Conservation (phyloP, 2,113 vertebrate genomes). For the Psephotus haematonotus region DNA sequence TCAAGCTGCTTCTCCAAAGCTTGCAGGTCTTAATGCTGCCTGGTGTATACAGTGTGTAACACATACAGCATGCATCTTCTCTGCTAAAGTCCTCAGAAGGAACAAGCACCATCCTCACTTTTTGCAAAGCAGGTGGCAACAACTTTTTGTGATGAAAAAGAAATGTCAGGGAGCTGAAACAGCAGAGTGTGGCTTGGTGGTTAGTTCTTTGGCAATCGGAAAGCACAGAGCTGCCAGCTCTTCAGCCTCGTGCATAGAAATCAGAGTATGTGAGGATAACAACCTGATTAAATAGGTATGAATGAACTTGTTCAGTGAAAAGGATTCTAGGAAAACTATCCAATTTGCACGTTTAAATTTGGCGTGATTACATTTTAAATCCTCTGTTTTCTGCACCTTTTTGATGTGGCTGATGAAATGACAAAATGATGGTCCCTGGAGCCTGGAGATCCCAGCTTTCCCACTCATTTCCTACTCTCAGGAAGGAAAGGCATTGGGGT, state of each 20-base stretch:
- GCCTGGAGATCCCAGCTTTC: background rate
- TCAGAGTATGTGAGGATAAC: background rate
- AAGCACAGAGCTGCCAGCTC: background rate
- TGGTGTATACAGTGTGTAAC: fast-evolving
- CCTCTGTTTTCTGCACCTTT: background rate
- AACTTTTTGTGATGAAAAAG: background rate
- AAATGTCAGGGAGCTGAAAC: background rate
- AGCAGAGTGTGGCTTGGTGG: background rate
- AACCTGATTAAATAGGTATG: background rate
- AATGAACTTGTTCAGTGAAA: background rate
- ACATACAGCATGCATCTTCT: background rate
- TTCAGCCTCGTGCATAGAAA: background rate
- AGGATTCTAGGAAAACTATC: background rate
- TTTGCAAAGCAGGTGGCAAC: constrained; percentile 26
- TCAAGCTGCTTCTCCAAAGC: background rate
- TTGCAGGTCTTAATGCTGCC: background rate
- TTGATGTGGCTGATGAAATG: background rate
- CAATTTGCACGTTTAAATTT: background rate
- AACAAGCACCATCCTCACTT: background rate
- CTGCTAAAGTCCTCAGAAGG: background rate
- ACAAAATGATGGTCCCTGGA: background rate
- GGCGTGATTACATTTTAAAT: background rate
- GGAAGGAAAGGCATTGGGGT: background rate
- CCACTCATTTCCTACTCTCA: fast-evolving
- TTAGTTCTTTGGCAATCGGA: constrained; percentile 19